A percentile compares a stretch with the other conserved stretches of the same genome.
These are phyloP conservation scores for Phoebastria nigripes DNA, from an alignment of 2,797 vertebrate species.

Conservation along the genomic window DNA sequence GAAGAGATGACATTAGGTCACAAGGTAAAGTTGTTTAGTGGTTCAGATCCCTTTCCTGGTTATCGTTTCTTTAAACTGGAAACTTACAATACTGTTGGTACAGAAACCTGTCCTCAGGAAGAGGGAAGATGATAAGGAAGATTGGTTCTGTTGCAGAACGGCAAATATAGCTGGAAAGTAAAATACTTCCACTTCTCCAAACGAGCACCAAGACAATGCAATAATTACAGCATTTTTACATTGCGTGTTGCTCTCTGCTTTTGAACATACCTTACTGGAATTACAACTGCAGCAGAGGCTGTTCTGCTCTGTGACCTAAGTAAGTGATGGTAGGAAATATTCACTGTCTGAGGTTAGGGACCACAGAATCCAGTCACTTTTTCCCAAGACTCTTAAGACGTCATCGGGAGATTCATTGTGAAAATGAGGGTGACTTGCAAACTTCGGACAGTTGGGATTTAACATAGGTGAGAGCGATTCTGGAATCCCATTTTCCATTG, in stretches of 20 bases:
- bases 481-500: neutral
- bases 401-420: neutral
- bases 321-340: neutral
- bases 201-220: neutral
- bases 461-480: too few species aligned
- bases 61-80: neutral
- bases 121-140: neutral
- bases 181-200: neutral
- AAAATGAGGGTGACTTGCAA: too few species aligned
- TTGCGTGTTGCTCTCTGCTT: neutral
- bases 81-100: too few species aligned
- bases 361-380: neutral
- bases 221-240: accelerated
- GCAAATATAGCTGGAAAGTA: neutral
- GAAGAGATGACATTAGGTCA: neutral
- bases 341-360: neutral
- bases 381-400: neutral
- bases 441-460: neutral
- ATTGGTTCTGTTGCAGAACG: neutral
- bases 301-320: neutral
- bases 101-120: neutral
- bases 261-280: neutral
- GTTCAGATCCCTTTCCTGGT: neutral
- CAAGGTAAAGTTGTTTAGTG: neutral
- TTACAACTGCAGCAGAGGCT: neutral